Evolutionary conservation across 2,888 invertebrate genomes (phyloP), one percentile per base, ranked within the genome.

Genomic region (Rotaria sp.): DNA sequence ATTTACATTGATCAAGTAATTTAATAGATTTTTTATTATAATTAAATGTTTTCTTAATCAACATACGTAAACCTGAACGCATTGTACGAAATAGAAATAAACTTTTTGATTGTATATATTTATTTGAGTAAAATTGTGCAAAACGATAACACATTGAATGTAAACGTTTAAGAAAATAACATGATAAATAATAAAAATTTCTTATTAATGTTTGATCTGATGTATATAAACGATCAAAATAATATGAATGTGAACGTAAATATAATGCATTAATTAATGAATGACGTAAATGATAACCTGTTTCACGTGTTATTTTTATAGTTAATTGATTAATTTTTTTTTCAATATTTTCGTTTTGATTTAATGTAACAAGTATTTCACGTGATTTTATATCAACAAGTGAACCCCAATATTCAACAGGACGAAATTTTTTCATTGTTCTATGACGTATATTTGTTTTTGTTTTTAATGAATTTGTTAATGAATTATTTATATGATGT

Each of bases 341-440:
- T n/a, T 80, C 4, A 11, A 45, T 45, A 24, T 26, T n/a, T 15
- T 45, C 45, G 15, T 41, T 80, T 11, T 21, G 26, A 80, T 45
- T 41, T 26, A 45, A 45, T 11, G 41, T 8, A 26, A 80, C 80
- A 41, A 45, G 38, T 4, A 80, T 80, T 45, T 80, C 38, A 11
- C 80, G 80, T 13, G 80, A 45, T 45, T 80, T 21, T 21, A 80
- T 45, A 80, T 80, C 45, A 45, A 80, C 45, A 45, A 41, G 45
- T 45, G 45, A 80, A 45, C 80, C 80, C 80, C 80, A 80, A 80
- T 80, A 80, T 41, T 41, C 41, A 26, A 80, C 45, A 26, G 80
- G 80, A 45, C n/a, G 80, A 45, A 45, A 11, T 45, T 80, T 80
- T 10, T 45, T 80, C 41, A 45, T 45, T n/a, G 26, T 80, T 45